These are phyloP conservation scores for Nomada fabriciana DNA, from an alignment of 2,888 invertebrate genomes.

Conservation along the genomic window DNA sequence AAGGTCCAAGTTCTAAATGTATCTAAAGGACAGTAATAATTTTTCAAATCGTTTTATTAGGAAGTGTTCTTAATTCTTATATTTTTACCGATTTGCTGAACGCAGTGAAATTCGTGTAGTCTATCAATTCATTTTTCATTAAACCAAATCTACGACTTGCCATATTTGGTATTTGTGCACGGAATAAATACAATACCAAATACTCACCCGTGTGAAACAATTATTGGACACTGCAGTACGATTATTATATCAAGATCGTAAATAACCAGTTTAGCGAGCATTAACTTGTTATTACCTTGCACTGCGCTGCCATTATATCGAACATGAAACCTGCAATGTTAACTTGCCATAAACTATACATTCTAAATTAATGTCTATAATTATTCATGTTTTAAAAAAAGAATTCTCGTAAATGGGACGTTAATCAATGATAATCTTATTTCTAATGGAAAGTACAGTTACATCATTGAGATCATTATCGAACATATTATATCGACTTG, in stretches of 20 bases:
- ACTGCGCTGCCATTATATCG: background rate
- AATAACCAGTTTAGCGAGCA: slow-evolving; percentile 3
- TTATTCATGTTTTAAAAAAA: too few relatives aligned
- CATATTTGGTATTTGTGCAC: background rate
- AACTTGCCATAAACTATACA: background rate
- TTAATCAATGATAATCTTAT: too few relatives aligned
- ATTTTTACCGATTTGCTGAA: too few relatives aligned
- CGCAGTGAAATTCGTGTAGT: too few relatives aligned
- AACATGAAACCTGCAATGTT: background rate
- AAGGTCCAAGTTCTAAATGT: too few relatives aligned
- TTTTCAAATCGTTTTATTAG: too few relatives aligned
- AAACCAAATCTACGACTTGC: background rate
- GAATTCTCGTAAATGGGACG: too few relatives aligned
- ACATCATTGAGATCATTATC: too few relatives aligned
- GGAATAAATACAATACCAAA: background rate
- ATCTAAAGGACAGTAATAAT: too few relatives aligned
- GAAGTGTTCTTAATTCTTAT: too few relatives aligned
- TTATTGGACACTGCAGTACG: background rate
- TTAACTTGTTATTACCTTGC: slow-evolving; percentile 1
- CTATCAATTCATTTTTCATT: background rate
- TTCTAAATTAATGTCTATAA: background rate
- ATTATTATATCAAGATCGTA: background rate
- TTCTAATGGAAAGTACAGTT: too few relatives aligned
- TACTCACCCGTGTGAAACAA: background rate
- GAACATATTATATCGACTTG: too few relatives aligned